Conservation (phyloP, 2,888 invertebrate species). For the Plebejus argus region DNA sequence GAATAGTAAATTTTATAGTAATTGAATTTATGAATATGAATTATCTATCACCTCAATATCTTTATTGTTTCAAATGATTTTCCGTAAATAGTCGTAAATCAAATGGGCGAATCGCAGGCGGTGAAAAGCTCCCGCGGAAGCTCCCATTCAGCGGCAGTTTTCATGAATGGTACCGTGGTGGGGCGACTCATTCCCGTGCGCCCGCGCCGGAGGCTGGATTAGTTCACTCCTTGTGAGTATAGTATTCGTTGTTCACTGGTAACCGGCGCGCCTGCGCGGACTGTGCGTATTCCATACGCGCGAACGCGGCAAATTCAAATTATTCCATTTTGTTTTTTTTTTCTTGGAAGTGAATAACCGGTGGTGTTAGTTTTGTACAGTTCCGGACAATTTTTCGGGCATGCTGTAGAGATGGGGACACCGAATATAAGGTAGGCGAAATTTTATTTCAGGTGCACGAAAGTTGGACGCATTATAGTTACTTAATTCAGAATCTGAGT, state of each 20-base stretch:
- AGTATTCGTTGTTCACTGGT: no score
- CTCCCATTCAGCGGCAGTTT: constrained; percentile 60
- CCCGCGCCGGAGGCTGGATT: constrained; percentile 61
- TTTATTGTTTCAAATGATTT: background rate
- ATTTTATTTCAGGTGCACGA: background rate
- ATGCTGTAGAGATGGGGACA: constrained; percentile 71
- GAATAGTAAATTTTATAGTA: no score
- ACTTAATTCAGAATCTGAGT: background rate
- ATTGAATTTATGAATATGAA: background rate
- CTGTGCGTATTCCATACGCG: constrained; percentile 46
- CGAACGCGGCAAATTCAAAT: constrained; percentile 65
- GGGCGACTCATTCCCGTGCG: constrained; percentile 51
- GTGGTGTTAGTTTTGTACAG: constrained; percentile 58
- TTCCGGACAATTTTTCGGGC: constrained; percentile 53
- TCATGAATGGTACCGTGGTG: constrained; percentile 65
- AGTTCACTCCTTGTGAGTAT: no score
- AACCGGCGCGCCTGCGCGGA: constrained; percentile 62
- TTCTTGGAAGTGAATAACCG: constrained; percentile 49
- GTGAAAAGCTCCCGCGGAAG: constrained; percentile 38
- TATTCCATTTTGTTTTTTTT: constrained; percentile 36
- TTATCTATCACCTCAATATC: background rate
- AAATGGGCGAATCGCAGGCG: background rate
- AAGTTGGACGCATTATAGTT: background rate
- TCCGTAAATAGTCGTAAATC: background rate
- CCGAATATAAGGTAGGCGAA: constrained; percentile 62